Percentiles rank a stretch among this genome's conserved stretches.
These are phyloP conservation scores for Aphis gossypii DNA, from an alignment of 1,140 invertebrate species.

Conservation along the genomic window DNA sequence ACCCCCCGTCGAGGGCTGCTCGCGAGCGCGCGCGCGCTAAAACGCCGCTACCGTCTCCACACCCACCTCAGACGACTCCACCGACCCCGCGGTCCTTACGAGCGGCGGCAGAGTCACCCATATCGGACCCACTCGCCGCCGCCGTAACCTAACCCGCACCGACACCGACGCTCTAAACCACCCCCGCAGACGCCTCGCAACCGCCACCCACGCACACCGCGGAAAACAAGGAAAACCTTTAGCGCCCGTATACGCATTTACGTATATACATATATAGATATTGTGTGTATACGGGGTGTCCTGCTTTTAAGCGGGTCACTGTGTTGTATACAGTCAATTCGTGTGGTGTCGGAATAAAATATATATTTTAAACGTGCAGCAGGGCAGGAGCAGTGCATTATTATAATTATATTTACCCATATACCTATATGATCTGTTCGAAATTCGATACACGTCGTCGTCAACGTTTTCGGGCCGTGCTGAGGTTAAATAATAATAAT, in stretches of 20 bases:
- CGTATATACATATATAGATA: background rate
- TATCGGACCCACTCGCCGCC: background rate
- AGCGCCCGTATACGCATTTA: background rate
- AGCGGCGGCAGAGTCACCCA: background rate
- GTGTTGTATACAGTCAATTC: background rate
- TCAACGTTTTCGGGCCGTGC: background rate
- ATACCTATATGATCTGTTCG: too few relatives aligned
- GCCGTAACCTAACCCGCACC: background rate
- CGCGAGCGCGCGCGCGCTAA: background rate
- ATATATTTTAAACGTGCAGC: background rate
- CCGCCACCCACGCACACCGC: slow-evolving; percentile 12
- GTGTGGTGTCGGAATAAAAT: background rate
- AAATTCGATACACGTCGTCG: background rate
- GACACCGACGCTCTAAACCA: background rate
- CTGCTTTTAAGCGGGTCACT: background rate
- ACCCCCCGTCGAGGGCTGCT: background rate
- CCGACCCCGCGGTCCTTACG: background rate
- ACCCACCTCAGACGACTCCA: background rate
- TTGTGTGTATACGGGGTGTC: background rate
- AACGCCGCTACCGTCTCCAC: background rate
- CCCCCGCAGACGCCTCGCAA: slow-evolving; percentile 29
- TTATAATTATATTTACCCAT: too few relatives aligned
- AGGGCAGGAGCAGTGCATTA: too few relatives aligned
- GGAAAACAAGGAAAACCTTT: slow-evolving; percentile 47
- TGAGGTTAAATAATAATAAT: too few relatives aligned